Evolutionary conservation across 2,113 vertebrate species (phyloP), one percentile per base, ranked within the genome.

Genomic region (Vimba vimba): DNA sequence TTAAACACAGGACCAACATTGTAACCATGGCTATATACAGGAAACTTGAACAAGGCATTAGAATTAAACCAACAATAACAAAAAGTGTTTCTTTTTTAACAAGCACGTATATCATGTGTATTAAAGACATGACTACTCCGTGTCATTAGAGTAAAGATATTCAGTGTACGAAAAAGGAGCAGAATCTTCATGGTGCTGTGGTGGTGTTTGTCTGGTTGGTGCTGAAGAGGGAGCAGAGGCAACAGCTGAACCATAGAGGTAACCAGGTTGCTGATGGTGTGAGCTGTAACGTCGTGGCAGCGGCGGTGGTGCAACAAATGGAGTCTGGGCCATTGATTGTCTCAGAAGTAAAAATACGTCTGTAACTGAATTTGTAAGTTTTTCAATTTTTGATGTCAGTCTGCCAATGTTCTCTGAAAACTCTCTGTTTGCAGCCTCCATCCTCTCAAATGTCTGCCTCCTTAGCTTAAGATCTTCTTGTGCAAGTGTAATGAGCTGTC

Each of bases 371-470:
- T 25, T 25, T 62, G n/a, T 62, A 13, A 27, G 1, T 62, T 62
- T 62, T 62, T 62, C 60, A 62, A 62, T 25, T n/a, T 62, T 25
- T 62, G n/a, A 62, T 62, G 60, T 62, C n/a, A 62, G 60, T 62
- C 60, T 27, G n/a, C 60, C 60, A 25, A 25, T 62, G n/a, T 62
- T 62, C n/a, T 62, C n/a, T 25, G 60, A 62, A 62, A 62, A 62
- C 23, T 27, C 55, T 57, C n/a, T 62, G 60, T 62, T 62, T 62
- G 60, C n/a, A 27, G 60, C 60, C n/a, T 62, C 60, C 60, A 62
- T 62, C n/a, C 23, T 62, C 60, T 62, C 60, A 62, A 27, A 62
- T 62, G n/a, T 57, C 55, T 57, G 5, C 55, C 55, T 57, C 55
- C 5, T 57, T 21, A 57, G 55, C 17, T 57, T 57, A 21, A 57